A percentile compares a stretch with the other conserved stretches of the same genome.
Evolutionary conservation across 2,797 vertebrate species (phyloP).

Genomic region (Emydoidea blandingii): DNA sequence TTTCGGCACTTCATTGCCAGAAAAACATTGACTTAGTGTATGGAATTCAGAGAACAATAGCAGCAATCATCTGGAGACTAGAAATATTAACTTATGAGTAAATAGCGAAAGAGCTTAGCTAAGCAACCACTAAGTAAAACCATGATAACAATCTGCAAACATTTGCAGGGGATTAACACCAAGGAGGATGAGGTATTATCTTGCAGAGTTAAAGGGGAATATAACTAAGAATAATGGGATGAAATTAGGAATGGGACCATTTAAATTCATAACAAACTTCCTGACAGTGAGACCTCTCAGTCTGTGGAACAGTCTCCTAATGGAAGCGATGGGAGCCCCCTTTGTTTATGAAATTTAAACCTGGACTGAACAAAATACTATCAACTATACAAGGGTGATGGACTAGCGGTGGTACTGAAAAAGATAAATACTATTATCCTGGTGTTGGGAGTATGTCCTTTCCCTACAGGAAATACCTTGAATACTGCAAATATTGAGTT

Average conservation of each 20-base stretch:
- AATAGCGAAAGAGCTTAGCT: neutral
- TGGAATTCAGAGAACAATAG: neutral
- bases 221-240: neutral
- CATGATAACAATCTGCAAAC: neutral
- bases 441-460: neutral
- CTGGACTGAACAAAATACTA: neutral
- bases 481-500: neutral
- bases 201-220: neutral
- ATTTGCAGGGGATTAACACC: neutral
- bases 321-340: neutral
- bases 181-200: neutral
- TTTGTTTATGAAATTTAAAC: neutral
- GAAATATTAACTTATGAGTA: neutral
- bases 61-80: neutral
- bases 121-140: neutral
- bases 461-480: neutral
- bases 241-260: neutral
- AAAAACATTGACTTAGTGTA: neutral
- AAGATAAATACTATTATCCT: neutral
- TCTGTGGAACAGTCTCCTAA: neutral
- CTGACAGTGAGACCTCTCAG: neutral
- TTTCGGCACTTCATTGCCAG: conserved; percentile 58
- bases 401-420: neutral
- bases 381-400: neutral
- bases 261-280: neutral